These are phyloP conservation scores for Trachelus tabidus DNA, from an alignment of 2,888 invertebrate species.

Conservation along the genomic window DNA sequence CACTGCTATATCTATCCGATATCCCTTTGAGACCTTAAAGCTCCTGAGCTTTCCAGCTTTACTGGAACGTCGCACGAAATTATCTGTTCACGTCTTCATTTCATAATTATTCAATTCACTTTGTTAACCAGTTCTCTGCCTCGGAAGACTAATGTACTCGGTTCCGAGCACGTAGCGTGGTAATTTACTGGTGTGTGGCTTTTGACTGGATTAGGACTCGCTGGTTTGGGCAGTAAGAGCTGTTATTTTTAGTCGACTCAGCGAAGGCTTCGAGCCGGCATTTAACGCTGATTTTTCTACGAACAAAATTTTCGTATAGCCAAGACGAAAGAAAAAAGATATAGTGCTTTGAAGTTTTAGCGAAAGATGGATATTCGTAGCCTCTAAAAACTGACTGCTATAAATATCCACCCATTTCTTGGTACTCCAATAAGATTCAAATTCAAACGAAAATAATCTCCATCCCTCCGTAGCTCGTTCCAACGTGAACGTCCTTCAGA, in stretches of 20 bases:
- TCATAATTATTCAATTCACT: conserved; percentile 34
- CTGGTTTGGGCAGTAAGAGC: conserved; percentile 10
- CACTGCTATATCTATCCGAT: neutral
- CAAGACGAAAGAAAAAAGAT: neutral
- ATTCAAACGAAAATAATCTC: neutral
- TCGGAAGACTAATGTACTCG: conserved; percentile 28
- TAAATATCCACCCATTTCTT: neutral
- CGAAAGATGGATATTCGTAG: neutral
- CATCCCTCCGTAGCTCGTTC: neutral
- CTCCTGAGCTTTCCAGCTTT: conserved; percentile 7
- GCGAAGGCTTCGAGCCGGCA: conserved; percentile 20
- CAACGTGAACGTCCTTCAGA: neutral
- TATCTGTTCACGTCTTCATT: conserved; percentile 20
- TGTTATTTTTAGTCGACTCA: conserved; percentile 26
- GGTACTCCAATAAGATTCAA: neutral
- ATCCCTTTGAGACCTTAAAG: neutral
- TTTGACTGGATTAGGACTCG: conserved; percentile 29
- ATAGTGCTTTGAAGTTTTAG: neutral
- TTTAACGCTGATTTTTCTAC: neutral
- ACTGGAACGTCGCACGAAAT: conserved; percentile 9
- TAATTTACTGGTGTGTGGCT: conserved; percentile 35
- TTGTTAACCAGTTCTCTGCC: conserved; percentile 18
- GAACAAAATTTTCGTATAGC: neutral
- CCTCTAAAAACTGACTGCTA: neutral
- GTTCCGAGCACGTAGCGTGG: conserved; percentile 23